These are phyloP conservation scores for Spicauda simplicius DNA, from an alignment of 2,888 invertebrate species.

Conservation along the genomic window DNA sequence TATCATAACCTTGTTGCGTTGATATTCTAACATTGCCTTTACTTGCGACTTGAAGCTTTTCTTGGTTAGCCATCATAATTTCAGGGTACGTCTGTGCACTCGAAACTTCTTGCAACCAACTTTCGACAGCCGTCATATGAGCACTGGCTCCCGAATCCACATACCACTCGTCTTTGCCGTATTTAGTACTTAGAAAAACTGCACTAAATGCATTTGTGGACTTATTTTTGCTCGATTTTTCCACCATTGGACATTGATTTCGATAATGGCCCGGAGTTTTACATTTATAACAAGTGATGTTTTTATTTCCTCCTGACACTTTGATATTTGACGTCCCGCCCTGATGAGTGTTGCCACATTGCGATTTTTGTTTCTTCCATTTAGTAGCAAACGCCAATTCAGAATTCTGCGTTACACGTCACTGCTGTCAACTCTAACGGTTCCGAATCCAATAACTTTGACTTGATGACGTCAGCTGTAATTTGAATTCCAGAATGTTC, in stretches of 20 bases:
- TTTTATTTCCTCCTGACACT: too few relatives aligned
- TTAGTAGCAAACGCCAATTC: not conserved
- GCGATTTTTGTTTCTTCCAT: not conserved
- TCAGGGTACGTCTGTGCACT: not conserved
- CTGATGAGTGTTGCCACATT: not conserved
- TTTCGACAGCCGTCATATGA: too few relatives aligned
- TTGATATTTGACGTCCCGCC: too few relatives aligned
- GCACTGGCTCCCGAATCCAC: too few relatives aligned
- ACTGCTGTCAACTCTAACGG: not conserved
- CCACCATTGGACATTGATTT: conserved; percentile 7
- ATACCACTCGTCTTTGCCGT: conserved; percentile 43
- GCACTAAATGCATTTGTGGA: conserved; percentile 16
- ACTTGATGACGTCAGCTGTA: conserved; percentile 18
- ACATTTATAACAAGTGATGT: conserved; percentile 32
- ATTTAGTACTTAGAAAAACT: conserved; percentile 39
- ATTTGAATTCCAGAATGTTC: conserved; percentile 22
- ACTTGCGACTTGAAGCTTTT: conserved; percentile 41
- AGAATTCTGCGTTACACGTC: not conserved
- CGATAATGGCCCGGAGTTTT: conserved; percentile 34
- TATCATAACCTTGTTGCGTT: conserved; percentile 25
- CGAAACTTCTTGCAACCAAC: too few relatives aligned
- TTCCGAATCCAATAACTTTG: conserved; percentile 35
- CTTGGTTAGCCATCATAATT: conserved; percentile 46
- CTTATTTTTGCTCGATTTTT: conserved; percentile 6
- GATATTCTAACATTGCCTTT: conserved; percentile 9